phyloP scores from a whole-genome alignment of 2,113 vertebrate species.

The Dipodomys stephensi region DNA sequence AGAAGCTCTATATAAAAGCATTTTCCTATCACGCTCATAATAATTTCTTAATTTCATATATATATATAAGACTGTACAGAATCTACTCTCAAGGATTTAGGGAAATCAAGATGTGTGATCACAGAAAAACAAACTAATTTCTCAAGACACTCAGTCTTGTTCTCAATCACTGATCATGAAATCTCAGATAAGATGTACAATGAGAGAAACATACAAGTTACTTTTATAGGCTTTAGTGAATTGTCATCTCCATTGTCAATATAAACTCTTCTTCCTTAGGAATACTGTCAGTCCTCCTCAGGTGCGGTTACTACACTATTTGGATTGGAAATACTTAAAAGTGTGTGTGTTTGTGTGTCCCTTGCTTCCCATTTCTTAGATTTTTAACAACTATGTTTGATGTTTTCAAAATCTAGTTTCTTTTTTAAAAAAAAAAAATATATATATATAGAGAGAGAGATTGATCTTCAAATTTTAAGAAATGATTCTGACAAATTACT shows the following conservation, averaged over 20 bases:
- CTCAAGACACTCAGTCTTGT: not conserved
- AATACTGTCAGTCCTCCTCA: not conserved
- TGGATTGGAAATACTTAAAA: conserved; percentile 48
- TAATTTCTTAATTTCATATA: not conserved
- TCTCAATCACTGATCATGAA: not conserved
- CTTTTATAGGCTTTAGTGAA: not conserved
- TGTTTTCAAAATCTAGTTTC: conserved; percentile 47
- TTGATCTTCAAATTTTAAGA: conserved; percentile 73
- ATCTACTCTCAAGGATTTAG: not conserved
- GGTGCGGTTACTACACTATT: not conserved
- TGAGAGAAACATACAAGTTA: not conserved
- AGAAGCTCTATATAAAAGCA: not conserved
- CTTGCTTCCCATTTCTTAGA: conserved; percentile 61
- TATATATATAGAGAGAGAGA: not conserved
- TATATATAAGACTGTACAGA: not conserved
- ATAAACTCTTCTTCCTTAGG: not conserved
- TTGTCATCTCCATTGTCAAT: not conserved
- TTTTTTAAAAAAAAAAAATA: conserved; percentile 64
- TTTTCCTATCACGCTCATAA: not conserved
- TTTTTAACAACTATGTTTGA: conserved; percentile 51
- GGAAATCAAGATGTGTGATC: not conserved
- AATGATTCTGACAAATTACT: conserved; percentile 78
- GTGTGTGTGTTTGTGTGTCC: not conserved
- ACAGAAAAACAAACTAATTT: not conserved
- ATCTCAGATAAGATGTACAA: not conserved